These are phyloP conservation scores for Myiotriccus ornatus DNA, from an alignment of 2,797 vertebrate species.

Conservation along the genomic window DNA sequence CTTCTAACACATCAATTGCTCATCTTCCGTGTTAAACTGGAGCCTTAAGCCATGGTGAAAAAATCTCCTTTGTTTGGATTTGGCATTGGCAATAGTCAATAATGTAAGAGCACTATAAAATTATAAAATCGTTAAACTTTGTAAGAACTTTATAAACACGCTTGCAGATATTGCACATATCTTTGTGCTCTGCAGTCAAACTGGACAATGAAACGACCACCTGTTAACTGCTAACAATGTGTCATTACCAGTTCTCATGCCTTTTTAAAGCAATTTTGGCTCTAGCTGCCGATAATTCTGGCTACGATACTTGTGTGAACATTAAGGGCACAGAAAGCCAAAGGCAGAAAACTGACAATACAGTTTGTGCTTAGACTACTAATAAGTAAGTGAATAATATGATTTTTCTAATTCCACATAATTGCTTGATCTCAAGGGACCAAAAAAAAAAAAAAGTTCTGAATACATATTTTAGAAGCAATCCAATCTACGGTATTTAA, in stretches of 20 bases:
- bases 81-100: conserved; percentile 62
- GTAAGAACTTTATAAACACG: conserved; percentile 70
- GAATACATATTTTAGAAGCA: conserved; percentile 72
- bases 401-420: conserved; percentile 75
- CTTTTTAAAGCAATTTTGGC: conserved; percentile 82
- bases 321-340: conserved; percentile 80
- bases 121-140: conserved; percentile 69
- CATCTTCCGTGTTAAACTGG: conserved; percentile 33
- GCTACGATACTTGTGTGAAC: conserved; percentile 81
- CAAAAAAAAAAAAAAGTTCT: conserved; percentile 61
- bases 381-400: conserved; percentile 76
- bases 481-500: conserved; percentile 61
- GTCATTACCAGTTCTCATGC: conserved; percentile 78
- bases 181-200: conserved; percentile 77
- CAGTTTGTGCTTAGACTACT: conserved; percentile 79
- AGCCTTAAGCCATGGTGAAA: conserved; percentile 55
- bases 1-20: conserved; percentile 39
- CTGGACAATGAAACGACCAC: conserved; percentile 84
- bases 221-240: conserved; percentile 85
- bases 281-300: conserved; percentile 78
- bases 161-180: conserved; percentile 73
- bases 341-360: conserved; percentile 80
- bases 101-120: conserved; percentile 35
- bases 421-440: conserved; percentile 72
- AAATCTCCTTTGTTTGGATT: conserved; percentile 67